Percentiles rank a stretch among this genome's conserved stretches.
Evolutionary conservation across 2,113 vertebrate genomes (phyloP).

Genomic region (Rhinogobius similis): DNA sequence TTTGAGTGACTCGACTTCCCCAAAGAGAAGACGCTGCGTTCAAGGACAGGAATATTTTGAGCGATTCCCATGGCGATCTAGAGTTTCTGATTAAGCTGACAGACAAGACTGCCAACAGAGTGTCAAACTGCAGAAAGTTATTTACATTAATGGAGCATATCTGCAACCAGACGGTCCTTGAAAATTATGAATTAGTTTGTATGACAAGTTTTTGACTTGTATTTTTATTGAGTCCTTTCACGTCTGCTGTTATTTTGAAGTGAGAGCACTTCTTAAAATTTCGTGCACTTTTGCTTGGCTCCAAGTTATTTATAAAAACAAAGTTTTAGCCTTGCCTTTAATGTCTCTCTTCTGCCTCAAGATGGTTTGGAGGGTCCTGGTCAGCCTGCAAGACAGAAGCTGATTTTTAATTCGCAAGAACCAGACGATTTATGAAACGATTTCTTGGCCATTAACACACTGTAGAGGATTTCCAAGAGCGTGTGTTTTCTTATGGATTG

Average conservation of each 20-base stretch:
- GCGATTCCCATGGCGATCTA: background rate
- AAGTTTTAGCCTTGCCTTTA: background rate
- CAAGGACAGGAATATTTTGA: conserved; percentile 18
- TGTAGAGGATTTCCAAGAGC: background rate
- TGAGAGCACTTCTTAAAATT: background rate
- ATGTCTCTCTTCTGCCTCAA: background rate
- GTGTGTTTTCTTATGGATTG: background rate
- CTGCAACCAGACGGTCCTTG: background rate
- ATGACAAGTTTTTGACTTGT: background rate
- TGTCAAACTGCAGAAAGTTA: background rate
- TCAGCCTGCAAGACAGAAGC: background rate
- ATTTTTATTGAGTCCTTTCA: background rate
- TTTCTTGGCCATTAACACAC: background rate
- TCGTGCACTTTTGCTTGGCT: no score
- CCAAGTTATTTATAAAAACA: background rate
- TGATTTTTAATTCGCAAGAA: background rate
- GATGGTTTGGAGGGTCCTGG: background rate
- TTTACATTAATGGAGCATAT: background rate
- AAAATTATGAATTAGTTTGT: background rate
- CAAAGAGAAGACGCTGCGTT: conserved; percentile 9
- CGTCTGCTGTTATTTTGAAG: background rate
- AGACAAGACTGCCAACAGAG: background rate
- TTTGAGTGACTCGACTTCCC: conserved; percentile 7
- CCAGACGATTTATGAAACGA: background rate
- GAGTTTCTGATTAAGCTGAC: conserved; percentile 5